Percentiles rank a stretch among this genome's conserved stretches.
Conservation (phyloP, 2,888 invertebrate species). For the Thumatha senex region DNA sequence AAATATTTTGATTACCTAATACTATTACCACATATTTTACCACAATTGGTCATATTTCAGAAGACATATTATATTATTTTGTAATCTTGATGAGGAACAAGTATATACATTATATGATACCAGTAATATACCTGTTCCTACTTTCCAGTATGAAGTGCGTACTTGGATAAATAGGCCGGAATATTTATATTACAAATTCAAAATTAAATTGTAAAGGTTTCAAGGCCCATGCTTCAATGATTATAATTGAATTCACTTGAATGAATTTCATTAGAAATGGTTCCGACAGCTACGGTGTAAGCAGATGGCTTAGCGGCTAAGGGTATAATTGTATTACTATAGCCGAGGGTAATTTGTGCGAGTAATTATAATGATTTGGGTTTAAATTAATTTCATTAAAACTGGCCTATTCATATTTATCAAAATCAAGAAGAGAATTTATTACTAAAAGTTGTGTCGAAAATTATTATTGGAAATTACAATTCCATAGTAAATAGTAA, state of each 20-base stretch:
- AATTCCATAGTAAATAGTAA: no score
- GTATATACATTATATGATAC: no score
- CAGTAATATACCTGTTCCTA: no score
- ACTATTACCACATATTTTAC: constrained; percentile 33
- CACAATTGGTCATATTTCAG: constrained; percentile 27
- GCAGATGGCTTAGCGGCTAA: no score
- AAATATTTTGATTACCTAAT: constrained; percentile 48
- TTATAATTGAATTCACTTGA: background rate
- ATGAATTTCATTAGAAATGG: background rate
- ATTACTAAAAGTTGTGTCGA: no score
- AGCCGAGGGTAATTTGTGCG: background rate
- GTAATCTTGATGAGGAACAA: no score
- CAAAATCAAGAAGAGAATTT: background rate
- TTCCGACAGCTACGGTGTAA: no score
- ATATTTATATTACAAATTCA: no score
- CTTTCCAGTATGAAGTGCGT: no score
- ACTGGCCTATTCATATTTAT: background rate
- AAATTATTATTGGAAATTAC: no score
- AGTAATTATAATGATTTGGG: no score
- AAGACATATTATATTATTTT: background rate
- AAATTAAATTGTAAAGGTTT: background rate
- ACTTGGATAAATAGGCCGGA: no score
- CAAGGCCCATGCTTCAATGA: background rate
- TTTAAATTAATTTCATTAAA: background rate
- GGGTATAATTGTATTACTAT: background rate